These are phyloP conservation scores for Clarias gariepinus DNA, from an alignment of 2,113 vertebrate species.

Conservation along the genomic window DNA sequence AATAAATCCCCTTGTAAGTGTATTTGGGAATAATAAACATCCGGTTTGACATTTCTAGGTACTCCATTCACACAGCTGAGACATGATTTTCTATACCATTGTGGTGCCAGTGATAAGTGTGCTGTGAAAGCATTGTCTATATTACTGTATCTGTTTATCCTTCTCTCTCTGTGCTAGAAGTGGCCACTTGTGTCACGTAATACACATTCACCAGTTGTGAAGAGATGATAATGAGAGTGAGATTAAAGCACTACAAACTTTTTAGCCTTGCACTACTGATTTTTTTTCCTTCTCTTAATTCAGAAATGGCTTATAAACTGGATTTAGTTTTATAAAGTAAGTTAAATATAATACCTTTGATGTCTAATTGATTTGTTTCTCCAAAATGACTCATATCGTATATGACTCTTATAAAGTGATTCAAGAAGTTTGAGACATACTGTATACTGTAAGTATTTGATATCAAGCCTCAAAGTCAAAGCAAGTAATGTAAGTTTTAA, in stretches of 20 bases:
- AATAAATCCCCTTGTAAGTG: not conserved
- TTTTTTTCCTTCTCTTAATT: not conserved
- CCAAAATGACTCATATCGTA: not conserved
- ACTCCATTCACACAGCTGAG: not conserved
- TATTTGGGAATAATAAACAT: conserved; percentile 1
- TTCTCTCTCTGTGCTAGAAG: not conserved
- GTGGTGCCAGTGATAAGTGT: not conserved
- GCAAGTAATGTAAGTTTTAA: no score
- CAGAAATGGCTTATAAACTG: not conserved
- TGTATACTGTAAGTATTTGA: no score
- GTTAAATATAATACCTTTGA: not conserved
- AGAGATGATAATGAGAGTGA: not conserved
- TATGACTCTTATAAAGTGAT: no score
- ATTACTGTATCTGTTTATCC: not conserved
- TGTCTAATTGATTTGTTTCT: not conserved
- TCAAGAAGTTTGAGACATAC: no score
- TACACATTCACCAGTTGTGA: not conserved
- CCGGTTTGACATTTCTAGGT: not conserved
- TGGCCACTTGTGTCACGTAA: not conserved
- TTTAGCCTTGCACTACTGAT: not conserved
- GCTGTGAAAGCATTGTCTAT: not conserved
- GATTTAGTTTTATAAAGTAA: not conserved
- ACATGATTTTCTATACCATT: not conserved
- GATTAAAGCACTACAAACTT: not conserved
- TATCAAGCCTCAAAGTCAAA: not conserved